Evolutionary conservation across 1,140 invertebrate species (phyloP), one percentile per base, ranked within the genome.

Genomic region (Cataglyphis hispanica): DNA sequence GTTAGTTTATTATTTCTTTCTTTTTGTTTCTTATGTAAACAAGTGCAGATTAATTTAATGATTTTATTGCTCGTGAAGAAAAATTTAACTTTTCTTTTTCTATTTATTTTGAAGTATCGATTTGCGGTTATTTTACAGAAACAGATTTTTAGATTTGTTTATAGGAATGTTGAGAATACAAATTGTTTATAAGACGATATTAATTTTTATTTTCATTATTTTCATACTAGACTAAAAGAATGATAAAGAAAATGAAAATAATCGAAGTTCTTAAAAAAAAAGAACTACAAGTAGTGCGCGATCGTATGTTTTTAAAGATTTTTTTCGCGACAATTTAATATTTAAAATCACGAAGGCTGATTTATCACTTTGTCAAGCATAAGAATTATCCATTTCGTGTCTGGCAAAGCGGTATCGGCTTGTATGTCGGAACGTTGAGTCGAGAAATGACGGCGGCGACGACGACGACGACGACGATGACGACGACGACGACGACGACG

Each of bases 331-430:
- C 53, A 43, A 37, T 72, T 83, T 83, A 74, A 83, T 74, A 74
- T 74, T 27, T 19, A 40, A 58, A 67, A 50, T 58, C 46, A 19
- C 64, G 25, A 83, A 74, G 37, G 37, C 25, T 72, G 78, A 81
- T 40, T 83, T 69, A 83, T 83, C 50, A 83, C 27, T 81, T 88
- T 88, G 86, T 60, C 86, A 88, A 88, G 84, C 69, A 46, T 60
- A 63, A 83, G 19, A 81, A 90, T 90, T 90, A 90, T 90, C 85
- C 86, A 87, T 90, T 86, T 81, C 58, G 76, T 87, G 74, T 84
- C 76, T 87, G 85, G 81, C 77, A 87, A 90, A 90, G 80, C 74
- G 83, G 88, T 70, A 81, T 66, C 53, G 64, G 78, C 85, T 70
- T 84, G 34, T 83, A 61, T 74, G 88, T 72, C 89, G 85, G 85